Evolutionary conservation across 2,888 invertebrate genomes (phyloP), one percentile per base, ranked within the genome.

Genomic region (Xanthorhoe designata): DNA sequence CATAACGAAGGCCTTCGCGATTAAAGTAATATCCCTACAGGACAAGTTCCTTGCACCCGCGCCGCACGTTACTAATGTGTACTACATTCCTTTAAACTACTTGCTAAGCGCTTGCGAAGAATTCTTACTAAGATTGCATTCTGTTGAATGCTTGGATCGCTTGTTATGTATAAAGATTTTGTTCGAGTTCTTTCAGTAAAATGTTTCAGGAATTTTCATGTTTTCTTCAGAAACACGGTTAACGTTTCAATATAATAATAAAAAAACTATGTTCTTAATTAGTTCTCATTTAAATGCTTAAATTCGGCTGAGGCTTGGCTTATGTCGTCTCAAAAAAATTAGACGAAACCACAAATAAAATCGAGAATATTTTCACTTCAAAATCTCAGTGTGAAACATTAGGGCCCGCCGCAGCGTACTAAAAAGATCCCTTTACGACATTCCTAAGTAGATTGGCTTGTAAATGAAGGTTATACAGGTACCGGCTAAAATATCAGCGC

Each of bases 1-100:
- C 83, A 85, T 89, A 86, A 87, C 84, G 77, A 79, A 78, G 85
- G 85, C 84, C 83, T 85, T 82, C 69, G 75, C 86, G 87, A 86
- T 87, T 89, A 88, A 86, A 88, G 87, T 88, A 86, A 88, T 88
- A 85, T 82, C 84, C 50, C 78, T 73, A 76, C 75, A 74, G 76
- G 80, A 79, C 79, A 79, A 85, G 80, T 82, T 87, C 75, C 77
- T 68, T 81, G 79, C 82, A 80, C 74, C 77, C 70, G 73, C 71
- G 60, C 78, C 73, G 69, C 66, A 64, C 69, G 68, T 69, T 71
- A 67, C 77, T 82, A 83, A 85, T 85, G 80, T 80, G 77, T 78
- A 75, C 79, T 79, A 77, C 78, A 78, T 81, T 68, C 75, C 80
- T 76, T 75, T 78, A 78, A 82, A 81, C 78, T 80, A 80, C 78